Base-by-base conservation (phyloP, 2,113 vertebrate genomes). In the Nycticebus coucang region DNA sequence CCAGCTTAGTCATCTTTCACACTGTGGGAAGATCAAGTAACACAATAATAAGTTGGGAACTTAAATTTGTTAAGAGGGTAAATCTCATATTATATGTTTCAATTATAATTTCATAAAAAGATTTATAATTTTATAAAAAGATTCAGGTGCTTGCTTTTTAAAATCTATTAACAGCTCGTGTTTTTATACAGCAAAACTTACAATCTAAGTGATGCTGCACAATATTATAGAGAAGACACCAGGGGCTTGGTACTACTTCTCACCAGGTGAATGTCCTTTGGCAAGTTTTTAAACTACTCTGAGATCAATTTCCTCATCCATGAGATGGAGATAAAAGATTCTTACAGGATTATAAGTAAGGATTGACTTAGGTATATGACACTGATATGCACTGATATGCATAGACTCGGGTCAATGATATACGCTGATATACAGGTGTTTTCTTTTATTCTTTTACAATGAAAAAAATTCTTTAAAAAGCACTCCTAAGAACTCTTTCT, bases 401-500 rank as follows among this genome's bases (percentile, higher is more conserved):
- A 82, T 50, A 50, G 30, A 50, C 50, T 50, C 2, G 80, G 71
- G 33, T 24, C 4, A 10, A 57, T 83, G 37, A 17, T 22, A 19
- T 21, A 24, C 37, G 82, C 60, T 62, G 60, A 62, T 30, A 19
- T 22, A 21, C 50, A 86, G 68, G 62, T 3, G 41, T 41, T 41
- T 41, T 41, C 41, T 41, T 41, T 41, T 41, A 41, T 41, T 41
- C 41, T 41, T 41, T 41, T 41, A 41, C 41, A 50, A 50, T 17
- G 26, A 24, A 45, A 45, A 45, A 75, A 72, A 72, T 5, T 60
- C 22, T 28, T 68, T 7, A 74, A 41, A 75, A 45, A 75, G 30
- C 18, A 33, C 55, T 84, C 64, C 94, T 83, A 77, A 77, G 78
- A 94, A 94, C 88, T 94, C 74, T 81, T 91, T 92, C 66, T 94